Evolutionary conservation across 2,113 vertebrate species (phyloP).

Genomic region (Prochilodus magdalenae): DNA sequence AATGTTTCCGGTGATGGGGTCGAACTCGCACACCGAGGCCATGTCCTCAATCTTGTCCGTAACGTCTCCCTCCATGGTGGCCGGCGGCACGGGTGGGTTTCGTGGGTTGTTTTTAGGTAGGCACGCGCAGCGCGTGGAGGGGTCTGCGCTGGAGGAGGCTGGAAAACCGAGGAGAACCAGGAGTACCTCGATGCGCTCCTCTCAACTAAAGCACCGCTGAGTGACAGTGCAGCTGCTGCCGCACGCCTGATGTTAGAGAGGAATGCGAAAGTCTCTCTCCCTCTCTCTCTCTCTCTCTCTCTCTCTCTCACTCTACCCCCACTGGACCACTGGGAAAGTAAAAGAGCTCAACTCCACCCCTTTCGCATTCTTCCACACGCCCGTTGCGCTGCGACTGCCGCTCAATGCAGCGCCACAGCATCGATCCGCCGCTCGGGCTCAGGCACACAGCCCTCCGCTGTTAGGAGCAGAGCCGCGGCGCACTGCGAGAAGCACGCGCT

Average conservation of each 20-base stretch:
- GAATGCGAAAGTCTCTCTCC: conserved; percentile 34
- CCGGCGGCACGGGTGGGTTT: conserved; percentile 68
- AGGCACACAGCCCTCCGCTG: conserved; percentile 51
- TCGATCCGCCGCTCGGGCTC: conserved; percentile 58
- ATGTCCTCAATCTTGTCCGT: conserved; percentile 88
- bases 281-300: neutral
- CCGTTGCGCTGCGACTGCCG: conserved; percentile 57
- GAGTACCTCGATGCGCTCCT: conserved; percentile 26
- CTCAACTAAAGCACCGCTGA: conserved; percentile 53
- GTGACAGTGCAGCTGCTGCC: neutral
- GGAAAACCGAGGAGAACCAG: conserved; percentile 32
- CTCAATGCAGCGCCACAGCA: conserved; percentile 61
- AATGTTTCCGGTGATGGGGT: conserved; percentile 85
- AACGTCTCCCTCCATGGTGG: conserved; percentile 81
- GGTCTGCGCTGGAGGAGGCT: conserved; percentile 2
- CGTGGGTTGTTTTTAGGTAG: neutral
- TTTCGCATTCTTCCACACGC: conserved; percentile 71
- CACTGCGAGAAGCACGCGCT: neutral
- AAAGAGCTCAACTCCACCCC: conserved; percentile 76
- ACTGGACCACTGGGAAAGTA: conserved; percentile 69
- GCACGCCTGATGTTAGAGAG: conserved; percentile 1
- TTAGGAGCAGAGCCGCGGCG: conserved; percentile 35
- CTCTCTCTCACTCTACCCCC: conserved; percentile 57
- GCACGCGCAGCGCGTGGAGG: conserved; percentile 42
- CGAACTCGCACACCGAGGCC: conserved; percentile 85